Base-by-base conservation (phyloP, 2,888 invertebrate species). In the Euclidia mi region DNA sequence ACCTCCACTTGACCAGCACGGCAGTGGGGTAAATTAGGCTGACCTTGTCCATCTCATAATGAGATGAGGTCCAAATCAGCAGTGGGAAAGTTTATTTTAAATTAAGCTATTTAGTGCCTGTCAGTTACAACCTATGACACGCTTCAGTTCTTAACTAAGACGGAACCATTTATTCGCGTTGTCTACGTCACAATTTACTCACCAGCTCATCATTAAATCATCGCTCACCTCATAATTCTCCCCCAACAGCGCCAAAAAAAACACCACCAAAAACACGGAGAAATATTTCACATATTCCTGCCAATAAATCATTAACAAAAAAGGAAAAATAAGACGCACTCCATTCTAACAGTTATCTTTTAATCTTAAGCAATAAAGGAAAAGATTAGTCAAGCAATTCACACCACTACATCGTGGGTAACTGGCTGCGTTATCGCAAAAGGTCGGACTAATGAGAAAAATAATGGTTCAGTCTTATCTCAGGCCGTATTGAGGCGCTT, bases 351-450 rank as follows among this genome's bases (percentile, higher is more conserved):
- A 56, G 70, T 71, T 75, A 76, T 76, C 79, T 75, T 73, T 64
- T 82, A 82, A 82, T 80, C 79, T 75, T 35, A 49, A 63, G 65
- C 69, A 81, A 77, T 80, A 69, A 68, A 57, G 66, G 65, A 61
- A 67, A 70, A 78, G 79, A 80, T 82, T 82, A 81, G 76, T 64
- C 67, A 64, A 67, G 70, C 66, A 72, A 73, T 74, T 74, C 78
- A 74, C 72, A 70, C 69, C 74, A 73, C 66, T 65, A 52, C 50
- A 47, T 50, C 47, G 53, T 48, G 49, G 44, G 65, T 65, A 70
- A 74, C 65, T 71, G 76, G 57, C 59, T 49, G 65, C 65, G 76
- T 71, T 76, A 76, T 76, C 74, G 65, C 42, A 58, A 61, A n/a
- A 63, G 53, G 59, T 46, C 60, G 64, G 65, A 59, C 76, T 75